phyloP scores from a whole-genome alignment of 1,140 invertebrate genomes.

The Drosophila auraria region DNA sequence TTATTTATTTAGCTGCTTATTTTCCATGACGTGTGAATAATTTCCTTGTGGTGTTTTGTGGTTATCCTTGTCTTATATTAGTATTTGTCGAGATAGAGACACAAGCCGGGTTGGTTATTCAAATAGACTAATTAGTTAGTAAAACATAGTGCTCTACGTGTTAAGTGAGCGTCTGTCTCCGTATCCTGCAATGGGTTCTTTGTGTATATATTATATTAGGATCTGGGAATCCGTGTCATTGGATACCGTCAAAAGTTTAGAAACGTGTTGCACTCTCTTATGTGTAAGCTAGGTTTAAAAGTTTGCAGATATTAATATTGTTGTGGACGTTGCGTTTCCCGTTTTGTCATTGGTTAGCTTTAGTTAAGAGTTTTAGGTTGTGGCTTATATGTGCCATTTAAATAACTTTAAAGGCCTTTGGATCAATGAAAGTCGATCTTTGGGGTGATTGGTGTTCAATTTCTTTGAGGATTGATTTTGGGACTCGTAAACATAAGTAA shows the following conservation, averaged over 20 bases:
- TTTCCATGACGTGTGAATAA: conserved; percentile 21
- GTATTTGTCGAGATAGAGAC: conserved; percentile 29
- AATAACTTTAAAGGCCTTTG: conserved; percentile 40
- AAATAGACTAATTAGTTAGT: conserved; percentile 39
- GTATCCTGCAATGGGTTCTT: conserved; percentile 11
- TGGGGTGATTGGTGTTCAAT: conserved; percentile 40
- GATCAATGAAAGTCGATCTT: conserved; percentile 54
- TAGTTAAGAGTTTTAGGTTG: conserved; percentile 34
- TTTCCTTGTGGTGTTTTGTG: conserved; percentile 14
- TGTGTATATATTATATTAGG: conserved; percentile 17
- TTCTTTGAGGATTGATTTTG: conserved; percentile 26
- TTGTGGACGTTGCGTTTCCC: conserved; percentile 73
- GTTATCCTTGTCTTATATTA: conserved; percentile 36
- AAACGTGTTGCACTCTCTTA: conserved; percentile 39
- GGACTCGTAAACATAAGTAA: conserved; percentile 26
- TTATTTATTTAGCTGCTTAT: conserved; percentile 34
- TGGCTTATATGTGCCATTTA: conserved; percentile 23
- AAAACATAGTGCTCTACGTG: conserved; percentile 54
- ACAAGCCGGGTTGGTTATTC: conserved; percentile 35
- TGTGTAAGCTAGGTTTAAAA: conserved; percentile 51
- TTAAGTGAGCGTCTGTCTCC: conserved; percentile 35
- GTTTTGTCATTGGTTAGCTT: conserved; percentile 57
- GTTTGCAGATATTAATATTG: conserved; percentile 45
- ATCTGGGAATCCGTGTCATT: conserved; percentile 18
- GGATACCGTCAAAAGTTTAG: conserved; percentile 17